phyloP scores from a whole-genome alignment of 1,140 invertebrate species.

The Leptinotarsa defecta region DNA sequence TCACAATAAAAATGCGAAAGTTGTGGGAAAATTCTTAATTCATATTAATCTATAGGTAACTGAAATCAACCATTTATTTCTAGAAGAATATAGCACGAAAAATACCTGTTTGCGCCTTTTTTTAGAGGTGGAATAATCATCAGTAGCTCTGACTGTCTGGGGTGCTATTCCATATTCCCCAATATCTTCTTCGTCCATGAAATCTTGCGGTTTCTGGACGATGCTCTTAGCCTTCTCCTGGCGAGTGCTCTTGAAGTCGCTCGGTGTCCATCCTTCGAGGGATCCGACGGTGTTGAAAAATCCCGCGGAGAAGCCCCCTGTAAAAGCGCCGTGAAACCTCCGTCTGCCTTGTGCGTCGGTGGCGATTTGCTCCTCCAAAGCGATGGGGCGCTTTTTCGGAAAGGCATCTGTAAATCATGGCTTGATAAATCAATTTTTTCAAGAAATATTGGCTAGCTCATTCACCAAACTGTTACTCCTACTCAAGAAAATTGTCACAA shows the following conservation, averaged over 20 bases:
- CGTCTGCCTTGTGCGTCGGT: conserved; percentile 87
- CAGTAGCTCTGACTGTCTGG: conserved; percentile 75
- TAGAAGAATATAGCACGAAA: background rate
- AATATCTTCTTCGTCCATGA: conserved; percentile 98
- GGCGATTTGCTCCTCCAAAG: conserved; percentile 88
- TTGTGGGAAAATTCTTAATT: too few species aligned
- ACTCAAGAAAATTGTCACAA: background rate
- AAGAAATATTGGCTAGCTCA: conserved; percentile 26
- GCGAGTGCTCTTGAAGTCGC: conserved; percentile 89
- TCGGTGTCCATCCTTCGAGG: conserved; percentile 93
- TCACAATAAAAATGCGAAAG: too few species aligned
- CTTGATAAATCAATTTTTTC: too few species aligned
- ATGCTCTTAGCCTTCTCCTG: conserved; percentile 64
- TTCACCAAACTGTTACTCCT: conserved; percentile 3
- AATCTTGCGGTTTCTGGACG: conserved; percentile 82
- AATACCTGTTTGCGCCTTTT: conserved; percentile 59
- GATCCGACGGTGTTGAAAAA: conserved; percentile 97
- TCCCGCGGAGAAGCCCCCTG: conserved; percentile 97
- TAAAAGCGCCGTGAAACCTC: conserved; percentile 98
- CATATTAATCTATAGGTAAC: too few species aligned
- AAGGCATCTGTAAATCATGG: conserved; percentile 67
- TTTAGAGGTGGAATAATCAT: conserved; percentile 67
- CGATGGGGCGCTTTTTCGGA: conserved; percentile 78
- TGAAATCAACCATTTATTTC: background rate
- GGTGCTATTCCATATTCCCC: conserved; percentile 95